These are phyloP conservation scores for Pterostichus niger DNA, from an alignment of 2,888 invertebrate species.

Conservation along the genomic window DNA sequence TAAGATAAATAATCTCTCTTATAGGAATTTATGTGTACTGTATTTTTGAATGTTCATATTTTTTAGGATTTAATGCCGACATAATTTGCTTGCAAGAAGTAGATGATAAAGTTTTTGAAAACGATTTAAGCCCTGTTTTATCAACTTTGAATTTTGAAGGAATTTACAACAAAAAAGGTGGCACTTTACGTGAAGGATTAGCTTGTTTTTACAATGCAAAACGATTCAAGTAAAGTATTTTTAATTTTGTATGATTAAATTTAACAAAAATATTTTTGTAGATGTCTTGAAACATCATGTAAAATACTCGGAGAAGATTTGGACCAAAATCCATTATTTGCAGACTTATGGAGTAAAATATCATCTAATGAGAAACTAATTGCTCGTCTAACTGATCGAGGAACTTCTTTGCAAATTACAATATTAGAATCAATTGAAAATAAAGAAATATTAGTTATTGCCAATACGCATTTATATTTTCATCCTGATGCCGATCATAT, in stretches of 20 bases:
- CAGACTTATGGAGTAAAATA: slow-evolving; percentile 82
- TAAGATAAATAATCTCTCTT: slow-evolving; percentile 72
- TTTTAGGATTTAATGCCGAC: slow-evolving; percentile 92
- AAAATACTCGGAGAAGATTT: slow-evolving; percentile 82
- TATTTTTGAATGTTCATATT: slow-evolving; percentile 67
- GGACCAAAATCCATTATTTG: slow-evolving; percentile 78
- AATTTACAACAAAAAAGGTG: slow-evolving; percentile 85
- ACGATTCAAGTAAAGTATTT: slow-evolving; percentile 82
- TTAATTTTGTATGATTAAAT: slow-evolving; percentile 58
- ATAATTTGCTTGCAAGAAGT: slow-evolving; percentile 96
- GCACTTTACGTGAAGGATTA: slow-evolving; percentile 88
- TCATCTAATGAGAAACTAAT: slow-evolving; percentile 80
- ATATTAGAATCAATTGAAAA: slow-evolving; percentile 81
- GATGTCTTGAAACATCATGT: slow-evolving; percentile 79
- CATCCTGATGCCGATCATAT: slow-evolving; percentile 95
- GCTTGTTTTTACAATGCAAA: slow-evolving; percentile 86
- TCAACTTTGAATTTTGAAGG: slow-evolving; percentile 80
- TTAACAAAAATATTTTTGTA: slow-evolving; percentile 71
- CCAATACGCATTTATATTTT: slow-evolving; percentile 96
- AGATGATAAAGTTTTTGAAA: slow-evolving; percentile 87
- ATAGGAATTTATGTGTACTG: not conserved
- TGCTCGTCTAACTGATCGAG: slow-evolving; percentile 81
- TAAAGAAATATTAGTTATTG: slow-evolving; percentile 82
- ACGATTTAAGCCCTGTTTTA: slow-evolving; percentile 83
- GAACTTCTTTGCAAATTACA: slow-evolving; percentile 84